phyloP scores from a whole-genome alignment of 2,797 vertebrate genomes.

The Pachyuromys duprasi region DNA sequence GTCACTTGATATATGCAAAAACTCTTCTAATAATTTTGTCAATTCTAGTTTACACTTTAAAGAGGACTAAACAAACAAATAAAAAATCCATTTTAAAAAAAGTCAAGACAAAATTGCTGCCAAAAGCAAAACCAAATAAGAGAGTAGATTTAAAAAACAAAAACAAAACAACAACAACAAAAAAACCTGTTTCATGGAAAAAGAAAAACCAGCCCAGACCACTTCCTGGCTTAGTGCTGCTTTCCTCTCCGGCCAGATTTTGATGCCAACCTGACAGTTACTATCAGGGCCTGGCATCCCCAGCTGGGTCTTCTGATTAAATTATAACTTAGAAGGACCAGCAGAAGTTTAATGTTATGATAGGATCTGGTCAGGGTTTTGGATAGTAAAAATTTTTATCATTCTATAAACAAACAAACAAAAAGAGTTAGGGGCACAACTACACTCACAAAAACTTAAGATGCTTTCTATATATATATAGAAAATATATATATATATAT shows the following conservation, averaged over 20 bases:
- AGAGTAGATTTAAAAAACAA: background rate
- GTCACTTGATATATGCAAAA: background rate
- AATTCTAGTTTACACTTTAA: background rate
- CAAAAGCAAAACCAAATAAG: background rate
- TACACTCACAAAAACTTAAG: background rate
- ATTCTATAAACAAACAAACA: background rate
- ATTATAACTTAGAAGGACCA: no score
- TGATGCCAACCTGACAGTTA: no score
- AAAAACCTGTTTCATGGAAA: background rate
- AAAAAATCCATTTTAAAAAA: background rate
- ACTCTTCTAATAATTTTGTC: background rate
- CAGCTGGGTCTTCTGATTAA: background rate
- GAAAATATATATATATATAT: no score
- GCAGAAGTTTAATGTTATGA: background rate
- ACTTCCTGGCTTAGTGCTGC: no score
- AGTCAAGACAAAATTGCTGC: background rate
- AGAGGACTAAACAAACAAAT: background rate
- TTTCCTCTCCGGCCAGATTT: background rate
- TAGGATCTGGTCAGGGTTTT: background rate
- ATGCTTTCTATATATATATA: background rate
- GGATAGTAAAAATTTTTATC: background rate
- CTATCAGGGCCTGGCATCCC: background rate
- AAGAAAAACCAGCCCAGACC: background rate
- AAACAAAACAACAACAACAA: no score
- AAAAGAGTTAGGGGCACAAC: background rate